A percentile compares a stretch with the other conserved stretches of the same genome.
Evolutionary conservation across 92 coral and sea anemone genomes (phyloP).

Genomic region (Palythoa heliodiscus): DNA sequence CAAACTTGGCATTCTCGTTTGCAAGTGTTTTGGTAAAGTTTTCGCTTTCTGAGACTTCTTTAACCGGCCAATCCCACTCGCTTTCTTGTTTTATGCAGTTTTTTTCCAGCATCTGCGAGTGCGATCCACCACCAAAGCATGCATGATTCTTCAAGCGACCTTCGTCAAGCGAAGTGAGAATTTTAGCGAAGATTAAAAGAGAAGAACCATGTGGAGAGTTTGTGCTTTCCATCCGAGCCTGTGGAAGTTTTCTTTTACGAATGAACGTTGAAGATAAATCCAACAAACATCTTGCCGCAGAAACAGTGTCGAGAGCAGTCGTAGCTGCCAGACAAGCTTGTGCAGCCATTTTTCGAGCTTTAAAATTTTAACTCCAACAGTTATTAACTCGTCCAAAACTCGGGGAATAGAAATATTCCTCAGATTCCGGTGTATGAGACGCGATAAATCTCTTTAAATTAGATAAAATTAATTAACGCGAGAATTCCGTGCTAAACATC

Average conservation of each 20-base stretch:
- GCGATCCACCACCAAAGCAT: slow-evolving; percentile 51
- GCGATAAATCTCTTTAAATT: neutral
- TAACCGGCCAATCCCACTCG: slow-evolving; percentile 23
- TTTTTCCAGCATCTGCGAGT: slow-evolving; percentile 30
- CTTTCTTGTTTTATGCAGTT: slow-evolving; percentile 13
- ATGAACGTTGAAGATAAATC: slow-evolving; percentile 79
- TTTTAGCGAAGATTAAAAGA: slow-evolving; percentile 82
- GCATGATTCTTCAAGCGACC: slow-evolving; percentile 71
- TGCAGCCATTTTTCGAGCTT: slow-evolving; percentile 48
- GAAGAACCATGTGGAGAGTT: slow-evolving; percentile 57
- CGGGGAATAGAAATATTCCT: slow-evolving; percentile 10
- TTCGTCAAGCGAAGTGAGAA: slow-evolving; percentile 82
- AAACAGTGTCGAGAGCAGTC: slow-evolving; percentile 68
- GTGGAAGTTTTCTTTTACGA: slow-evolving; percentile 61
- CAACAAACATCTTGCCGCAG: slow-evolving; percentile 85
- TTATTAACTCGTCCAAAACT: slow-evolving; percentile 19
- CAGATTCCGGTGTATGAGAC: neutral
- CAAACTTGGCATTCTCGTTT: slow-evolving; percentile 35
- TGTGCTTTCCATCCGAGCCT: slow-evolving; percentile 49
- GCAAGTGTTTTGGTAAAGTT: slow-evolving; percentile 20
- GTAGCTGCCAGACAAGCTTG: slow-evolving; percentile 60
- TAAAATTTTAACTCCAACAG: neutral
- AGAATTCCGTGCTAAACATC: neutral
- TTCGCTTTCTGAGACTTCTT: slow-evolving; percentile 25
- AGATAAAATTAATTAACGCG: neutral